A percentile compares a stretch with the other conserved stretches of the same genome.
Conservation (phyloP, 2,113 vertebrate species). For the Dasyornis broadbenti region DNA sequence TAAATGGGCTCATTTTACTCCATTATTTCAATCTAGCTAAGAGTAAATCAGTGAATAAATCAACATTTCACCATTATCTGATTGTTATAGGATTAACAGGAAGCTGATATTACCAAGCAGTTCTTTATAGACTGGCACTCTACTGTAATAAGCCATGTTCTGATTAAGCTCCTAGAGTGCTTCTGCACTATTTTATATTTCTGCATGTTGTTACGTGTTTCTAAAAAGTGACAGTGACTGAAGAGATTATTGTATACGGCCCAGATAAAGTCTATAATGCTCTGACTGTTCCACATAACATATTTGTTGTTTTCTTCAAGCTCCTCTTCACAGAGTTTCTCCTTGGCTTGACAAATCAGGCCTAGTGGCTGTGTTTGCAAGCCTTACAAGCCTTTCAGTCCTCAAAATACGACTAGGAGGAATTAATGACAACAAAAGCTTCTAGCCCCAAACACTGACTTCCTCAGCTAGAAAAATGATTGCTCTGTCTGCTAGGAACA, state of each 20-base stretch:
- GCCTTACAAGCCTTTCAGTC: not conserved
- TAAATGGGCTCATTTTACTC: slow-evolving; percentile 57
- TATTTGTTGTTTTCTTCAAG: not conserved
- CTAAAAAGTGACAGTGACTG: not conserved
- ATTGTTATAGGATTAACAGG: slow-evolving; percentile 57
- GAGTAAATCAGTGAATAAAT: slow-evolving; percentile 63
- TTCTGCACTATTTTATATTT: not conserved
- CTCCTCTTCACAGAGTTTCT: not conserved
- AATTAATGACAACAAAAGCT: not conserved
- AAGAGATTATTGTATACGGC: not conserved
- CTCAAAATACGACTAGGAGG: not conserved
- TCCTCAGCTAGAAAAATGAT: not conserved
- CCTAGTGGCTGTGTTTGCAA: not conserved
- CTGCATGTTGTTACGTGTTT: not conserved
- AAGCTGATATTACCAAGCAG: slow-evolving; percentile 29
- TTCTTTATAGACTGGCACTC: not conserved
- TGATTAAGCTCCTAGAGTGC: not conserved
- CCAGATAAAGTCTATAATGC: not conserved
- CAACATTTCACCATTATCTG: slow-evolving; percentile 59
- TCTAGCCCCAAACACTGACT: not conserved
- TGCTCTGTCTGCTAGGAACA: not conserved
- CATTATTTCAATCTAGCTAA: slow-evolving; percentile 59
- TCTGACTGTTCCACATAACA: not conserved
- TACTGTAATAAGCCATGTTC: not conserved
- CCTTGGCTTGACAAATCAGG: not conserved